These are phyloP conservation scores for Peromyscus nudipes DNA, from an alignment of 2,797 vertebrate genomes.

Conservation along the genomic window DNA sequence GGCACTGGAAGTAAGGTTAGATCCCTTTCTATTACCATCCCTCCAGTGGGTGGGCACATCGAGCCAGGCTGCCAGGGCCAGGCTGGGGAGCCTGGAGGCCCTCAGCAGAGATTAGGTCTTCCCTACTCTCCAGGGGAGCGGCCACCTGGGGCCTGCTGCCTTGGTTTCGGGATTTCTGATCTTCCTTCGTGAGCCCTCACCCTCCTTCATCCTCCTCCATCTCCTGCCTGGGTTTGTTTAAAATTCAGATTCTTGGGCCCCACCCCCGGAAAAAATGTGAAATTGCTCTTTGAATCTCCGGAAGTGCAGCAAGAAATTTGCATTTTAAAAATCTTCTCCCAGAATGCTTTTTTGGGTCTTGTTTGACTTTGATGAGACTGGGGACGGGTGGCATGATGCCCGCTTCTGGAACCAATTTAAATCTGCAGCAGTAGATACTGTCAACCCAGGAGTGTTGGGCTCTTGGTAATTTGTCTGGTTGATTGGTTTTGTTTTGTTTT, in stretches of 20 bases:
- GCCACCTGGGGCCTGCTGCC: background rate
- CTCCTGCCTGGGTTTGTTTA: background rate
- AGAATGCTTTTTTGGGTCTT: background rate
- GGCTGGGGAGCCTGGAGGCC: background rate
- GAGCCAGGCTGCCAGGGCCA: too few species aligned
- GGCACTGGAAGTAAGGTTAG: background rate
- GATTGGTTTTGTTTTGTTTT: background rate
- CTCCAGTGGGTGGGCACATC: background rate
- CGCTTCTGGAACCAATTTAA: background rate
- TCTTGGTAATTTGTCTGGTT: background rate
- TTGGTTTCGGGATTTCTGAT: background rate
- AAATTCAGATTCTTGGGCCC: slow-evolving; percentile 5
- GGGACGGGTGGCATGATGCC: background rate
- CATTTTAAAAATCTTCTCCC: background rate
- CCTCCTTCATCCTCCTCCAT: too few species aligned
- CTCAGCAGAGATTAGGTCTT: background rate
- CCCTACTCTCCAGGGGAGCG: too few species aligned
- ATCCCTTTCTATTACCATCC: background rate
- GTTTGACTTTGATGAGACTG: background rate
- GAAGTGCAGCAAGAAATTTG: slow-evolving; percentile 38
- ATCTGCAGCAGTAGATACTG: background rate
- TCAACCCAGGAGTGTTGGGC: background rate
- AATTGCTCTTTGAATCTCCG: slow-evolving; percentile 47
- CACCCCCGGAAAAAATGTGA: slow-evolving; percentile 15
- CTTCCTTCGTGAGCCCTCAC: background rate